Evolutionary conservation across 2,797 vertebrate species (phyloP).

Genomic region (Rhincodon typus): DNA sequence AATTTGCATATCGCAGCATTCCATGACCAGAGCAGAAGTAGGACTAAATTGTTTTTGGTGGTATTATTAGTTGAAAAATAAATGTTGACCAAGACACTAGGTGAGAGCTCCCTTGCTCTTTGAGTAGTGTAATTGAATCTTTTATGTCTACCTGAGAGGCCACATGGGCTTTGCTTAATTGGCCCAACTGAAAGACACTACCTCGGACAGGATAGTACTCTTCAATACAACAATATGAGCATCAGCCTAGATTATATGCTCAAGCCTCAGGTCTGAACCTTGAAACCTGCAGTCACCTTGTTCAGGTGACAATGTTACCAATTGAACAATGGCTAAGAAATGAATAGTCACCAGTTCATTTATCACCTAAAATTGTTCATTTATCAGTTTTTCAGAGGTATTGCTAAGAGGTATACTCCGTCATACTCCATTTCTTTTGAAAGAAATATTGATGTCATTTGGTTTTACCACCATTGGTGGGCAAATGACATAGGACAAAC

Average conservation of each 20-base stretch:
- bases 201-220: not conserved
- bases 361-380: not conserved
- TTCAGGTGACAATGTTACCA: not conserved
- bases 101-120: not conserved
- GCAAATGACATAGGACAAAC: too few relatives aligned
- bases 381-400: not conserved
- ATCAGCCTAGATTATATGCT: not conserved
- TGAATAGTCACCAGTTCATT: not conserved
- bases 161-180: not conserved
- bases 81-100: not conserved
- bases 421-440: not conserved
- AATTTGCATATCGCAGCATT: not conserved
- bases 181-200: not conserved
- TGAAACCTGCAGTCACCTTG: not conserved
- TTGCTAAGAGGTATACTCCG: not conserved
- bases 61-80: not conserved
- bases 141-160: not conserved
- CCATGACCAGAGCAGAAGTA: too few relatives aligned
- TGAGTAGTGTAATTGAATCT: not conserved
- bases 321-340: not conserved
- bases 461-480: not conserved
- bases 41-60: not conserved
- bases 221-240: not conserved
- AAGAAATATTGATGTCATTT: not conserved
- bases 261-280: too few relatives aligned